Evolutionary conservation across 2,888 invertebrate genomes (phyloP).

Genomic region (Caenorhabditis zanzibari): DNA sequence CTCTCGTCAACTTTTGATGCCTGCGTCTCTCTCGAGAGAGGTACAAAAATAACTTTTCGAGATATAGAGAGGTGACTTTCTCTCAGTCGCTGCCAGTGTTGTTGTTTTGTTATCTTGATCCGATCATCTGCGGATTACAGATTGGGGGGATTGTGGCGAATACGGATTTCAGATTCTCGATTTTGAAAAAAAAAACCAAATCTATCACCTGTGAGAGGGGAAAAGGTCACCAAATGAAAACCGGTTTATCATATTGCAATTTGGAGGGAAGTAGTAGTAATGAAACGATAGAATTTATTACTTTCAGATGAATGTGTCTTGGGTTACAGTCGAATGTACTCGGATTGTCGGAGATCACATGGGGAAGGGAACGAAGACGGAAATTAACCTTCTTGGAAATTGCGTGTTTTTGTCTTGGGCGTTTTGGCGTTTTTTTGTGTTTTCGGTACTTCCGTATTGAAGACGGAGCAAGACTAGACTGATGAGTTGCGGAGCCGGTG

Average conservation of each 20-base stretch:
- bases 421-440: too few species aligned
- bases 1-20: background rate
- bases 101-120: conserved; percentile 48
- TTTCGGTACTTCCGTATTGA: too few species aligned
- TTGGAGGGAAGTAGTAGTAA: background rate
- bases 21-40: conserved; percentile 25
- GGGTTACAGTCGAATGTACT: conserved; percentile 2
- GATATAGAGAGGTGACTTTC: conserved; percentile 15
- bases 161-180: background rate
- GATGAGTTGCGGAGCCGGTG: too few species aligned
- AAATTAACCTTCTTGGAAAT: too few species aligned
- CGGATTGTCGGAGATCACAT: background rate
- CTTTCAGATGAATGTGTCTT: background rate
- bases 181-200: background rate
- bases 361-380: background rate
- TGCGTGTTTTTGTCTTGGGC: too few species aligned
- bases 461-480: too few species aligned
- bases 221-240: conserved; percentile 18
- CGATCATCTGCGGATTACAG: conserved; percentile 12
- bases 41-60: conserved; percentile 27
- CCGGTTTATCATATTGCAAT: conserved; percentile 39
- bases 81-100: conserved; percentile 27
- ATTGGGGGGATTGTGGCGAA: background rate
- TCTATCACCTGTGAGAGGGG: background rate
- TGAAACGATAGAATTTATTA: conserved; percentile 1